These are phyloP conservation scores for Donacobius atricapilla DNA, from an alignment of 2,113 vertebrate species.

Conservation along the genomic window DNA sequence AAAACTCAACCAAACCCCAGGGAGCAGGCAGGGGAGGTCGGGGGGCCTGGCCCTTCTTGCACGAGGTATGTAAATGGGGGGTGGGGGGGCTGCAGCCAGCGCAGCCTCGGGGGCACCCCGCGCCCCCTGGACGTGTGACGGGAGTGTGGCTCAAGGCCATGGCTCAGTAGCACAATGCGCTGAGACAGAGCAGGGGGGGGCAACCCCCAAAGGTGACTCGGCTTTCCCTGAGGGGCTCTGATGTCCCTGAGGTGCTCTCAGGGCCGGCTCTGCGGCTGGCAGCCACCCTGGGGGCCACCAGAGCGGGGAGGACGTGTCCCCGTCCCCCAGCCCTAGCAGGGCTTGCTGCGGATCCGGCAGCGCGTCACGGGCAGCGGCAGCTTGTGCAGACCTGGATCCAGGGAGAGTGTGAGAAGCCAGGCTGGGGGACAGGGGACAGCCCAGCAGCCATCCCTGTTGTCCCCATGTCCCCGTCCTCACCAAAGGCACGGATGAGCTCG, in stretches of 20 bases:
- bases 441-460: background rate
- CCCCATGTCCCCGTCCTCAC: slow-evolving; percentile 69
- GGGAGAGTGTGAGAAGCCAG: background rate
- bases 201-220: background rate
- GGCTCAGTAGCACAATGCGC: background rate
- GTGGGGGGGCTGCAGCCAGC: background rate
- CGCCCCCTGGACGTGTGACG: accelerated
- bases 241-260: background rate
- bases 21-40: background rate
- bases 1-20: background rate
- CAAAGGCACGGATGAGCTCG: slow-evolving; percentile 91
- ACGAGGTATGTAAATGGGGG: slow-evolving; percentile 34
- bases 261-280: background rate
- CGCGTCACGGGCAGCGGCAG: slow-evolving; percentile 82
- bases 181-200: background rate
- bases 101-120: background rate
- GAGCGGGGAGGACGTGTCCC: background rate
- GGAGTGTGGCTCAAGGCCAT: background rate
- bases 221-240: background rate
- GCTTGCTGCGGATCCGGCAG: slow-evolving; percentile 66
- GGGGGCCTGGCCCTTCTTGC: background rate
- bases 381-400: slow-evolving; percentile 84
- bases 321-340: background rate
- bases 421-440: background rate
- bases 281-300: no score